Evolutionary conservation across 2,797 vertebrate genomes (phyloP), one percentile per base, ranked within the genome.

Genomic region (Sebastes cheni): DNA sequence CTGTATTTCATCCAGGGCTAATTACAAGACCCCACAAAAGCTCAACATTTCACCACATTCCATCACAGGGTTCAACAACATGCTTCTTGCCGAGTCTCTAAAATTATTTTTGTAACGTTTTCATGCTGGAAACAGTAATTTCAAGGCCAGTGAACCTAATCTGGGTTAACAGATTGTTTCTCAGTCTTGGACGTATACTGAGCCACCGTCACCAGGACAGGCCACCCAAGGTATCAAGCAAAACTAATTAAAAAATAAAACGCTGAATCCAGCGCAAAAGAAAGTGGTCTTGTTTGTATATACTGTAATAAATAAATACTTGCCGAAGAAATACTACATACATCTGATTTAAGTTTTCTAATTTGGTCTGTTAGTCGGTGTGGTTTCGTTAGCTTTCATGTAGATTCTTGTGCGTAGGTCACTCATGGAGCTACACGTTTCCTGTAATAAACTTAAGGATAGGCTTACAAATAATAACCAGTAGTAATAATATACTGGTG

Each of bases 1-100:
- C 89, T 94, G 89, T 82, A 84, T 89, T 94, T 91, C 85, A 67
- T 93, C 90, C 86, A 91, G 86, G 62, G 66, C 82, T 88, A 93
- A 90, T 94, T 92, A 92, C 82, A 75, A 87, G 82, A 90, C 87
- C 84, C 88, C 86, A 91, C 90, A 91, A 89, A 90, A 85, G 75
- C 75, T 91, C 69, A 85, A 89, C 89, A 88, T 91, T 91, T 90
- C 80, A 88, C 86, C 86, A 86, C 82, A 82, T 86, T 88, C 88
- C 85, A 87, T 87, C 83, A 87, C 90, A 88, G 67, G 86, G 79
- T 77, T 85, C 80, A 88, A 84, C 86, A 84, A 68, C 77, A 77
- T 50, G 72, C 71, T 86, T 82, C 79, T 85, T 89, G 78, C 75
- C 27, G 55, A 75, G 83, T 81, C 84, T 88, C 59, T 77, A 68